These are phyloP conservation scores for Sebastolobus altivelis DNA, from an alignment of 2,797 vertebrate species.

Conservation along the genomic window DNA sequence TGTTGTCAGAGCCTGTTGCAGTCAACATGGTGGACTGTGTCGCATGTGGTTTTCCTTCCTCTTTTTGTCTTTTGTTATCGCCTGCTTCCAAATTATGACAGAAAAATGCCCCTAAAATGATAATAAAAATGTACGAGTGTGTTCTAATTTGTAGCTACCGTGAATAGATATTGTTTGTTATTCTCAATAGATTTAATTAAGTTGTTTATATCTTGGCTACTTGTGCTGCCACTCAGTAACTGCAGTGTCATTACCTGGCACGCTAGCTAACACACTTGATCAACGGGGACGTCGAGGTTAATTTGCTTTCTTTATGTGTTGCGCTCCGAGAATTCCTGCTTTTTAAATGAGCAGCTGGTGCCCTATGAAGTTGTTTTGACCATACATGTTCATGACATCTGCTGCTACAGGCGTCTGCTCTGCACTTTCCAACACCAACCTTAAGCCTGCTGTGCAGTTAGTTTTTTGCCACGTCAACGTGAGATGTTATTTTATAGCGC, in stretches of 20 bases:
- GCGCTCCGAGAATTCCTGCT: slow-evolving; percentile 26
- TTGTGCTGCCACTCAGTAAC: too few relatives aligned
- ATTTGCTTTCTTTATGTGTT: slow-evolving; percentile 51
- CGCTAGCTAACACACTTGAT: slow-evolving; percentile 25
- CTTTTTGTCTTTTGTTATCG: too few relatives aligned
- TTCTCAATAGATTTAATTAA: too few relatives aligned
- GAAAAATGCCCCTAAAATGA: too few relatives aligned
- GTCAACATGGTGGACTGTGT: too few relatives aligned
- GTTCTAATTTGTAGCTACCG: too few relatives aligned
- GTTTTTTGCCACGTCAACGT: slow-evolving; percentile 29
- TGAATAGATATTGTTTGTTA: too few relatives aligned
- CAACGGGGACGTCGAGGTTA: slow-evolving; percentile 35
- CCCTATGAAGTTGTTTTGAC: slow-evolving; percentile 62
- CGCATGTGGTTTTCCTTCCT: too few relatives aligned
- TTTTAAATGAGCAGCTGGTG: slow-evolving; percentile 62
- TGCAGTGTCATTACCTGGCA: not conserved
- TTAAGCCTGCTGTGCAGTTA: slow-evolving; percentile 36
- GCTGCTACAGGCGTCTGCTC: slow-evolving; percentile 58
- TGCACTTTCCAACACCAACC: slow-evolving; percentile 32
- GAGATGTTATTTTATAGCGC: slow-evolving; percentile 9
- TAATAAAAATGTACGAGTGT: too few relatives aligned
- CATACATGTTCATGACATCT: slow-evolving; percentile 60
- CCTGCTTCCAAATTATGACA: too few relatives aligned
- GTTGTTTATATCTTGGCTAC: too few relatives aligned
- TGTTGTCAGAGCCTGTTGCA: not conserved